Conservation (phyloP, 2,888 invertebrate genomes). For the Eupeodes latifasciatus region DNA sequence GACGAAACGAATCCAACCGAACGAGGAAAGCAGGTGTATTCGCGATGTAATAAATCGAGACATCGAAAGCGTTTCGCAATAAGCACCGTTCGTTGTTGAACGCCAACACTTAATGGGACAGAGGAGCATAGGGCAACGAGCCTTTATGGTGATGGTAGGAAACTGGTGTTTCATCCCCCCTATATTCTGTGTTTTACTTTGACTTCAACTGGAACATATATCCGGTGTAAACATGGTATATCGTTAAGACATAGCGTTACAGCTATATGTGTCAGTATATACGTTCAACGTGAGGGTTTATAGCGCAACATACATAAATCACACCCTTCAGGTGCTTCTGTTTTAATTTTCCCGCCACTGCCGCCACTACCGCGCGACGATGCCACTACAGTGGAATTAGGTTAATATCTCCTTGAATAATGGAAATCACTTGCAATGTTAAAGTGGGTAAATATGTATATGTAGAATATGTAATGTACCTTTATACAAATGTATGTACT, state of each 20-base stretch:
- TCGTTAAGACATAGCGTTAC: slow-evolving; percentile 1
- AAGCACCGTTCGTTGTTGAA: slow-evolving; percentile 46
- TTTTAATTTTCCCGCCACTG: slow-evolving; percentile 63
- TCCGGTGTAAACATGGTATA: slow-evolving; percentile 68
- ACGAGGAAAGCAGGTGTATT: slow-evolving; percentile 65
- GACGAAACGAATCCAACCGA: neutral
- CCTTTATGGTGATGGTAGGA: no score
- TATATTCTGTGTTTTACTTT: slow-evolving; percentile 15
- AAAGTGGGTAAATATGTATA: neutral
- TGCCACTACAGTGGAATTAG: slow-evolving; percentile 52
- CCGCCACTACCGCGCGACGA: neutral
- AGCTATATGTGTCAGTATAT: slow-evolving; percentile 1
- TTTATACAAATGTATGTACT: no score
- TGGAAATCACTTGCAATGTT: slow-evolving; percentile 38
- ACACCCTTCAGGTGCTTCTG: slow-evolving; percentile 69
- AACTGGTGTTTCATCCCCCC: neutral
- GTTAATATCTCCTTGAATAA: slow-evolving; percentile 72
- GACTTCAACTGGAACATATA: slow-evolving; percentile 58
- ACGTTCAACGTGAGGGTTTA: slow-evolving; percentile 31
- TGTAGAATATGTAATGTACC: neutral
- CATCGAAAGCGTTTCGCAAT: slow-evolving; percentile 62
- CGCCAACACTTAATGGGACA: slow-evolving; percentile 24
- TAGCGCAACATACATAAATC: slow-evolving; percentile 56
- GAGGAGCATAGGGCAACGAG: neutral
- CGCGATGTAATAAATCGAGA: slow-evolving; percentile 72